phyloP scores from a whole-genome alignment of 2,797 vertebrate species.

The Fistularia tabacaria region DNA sequence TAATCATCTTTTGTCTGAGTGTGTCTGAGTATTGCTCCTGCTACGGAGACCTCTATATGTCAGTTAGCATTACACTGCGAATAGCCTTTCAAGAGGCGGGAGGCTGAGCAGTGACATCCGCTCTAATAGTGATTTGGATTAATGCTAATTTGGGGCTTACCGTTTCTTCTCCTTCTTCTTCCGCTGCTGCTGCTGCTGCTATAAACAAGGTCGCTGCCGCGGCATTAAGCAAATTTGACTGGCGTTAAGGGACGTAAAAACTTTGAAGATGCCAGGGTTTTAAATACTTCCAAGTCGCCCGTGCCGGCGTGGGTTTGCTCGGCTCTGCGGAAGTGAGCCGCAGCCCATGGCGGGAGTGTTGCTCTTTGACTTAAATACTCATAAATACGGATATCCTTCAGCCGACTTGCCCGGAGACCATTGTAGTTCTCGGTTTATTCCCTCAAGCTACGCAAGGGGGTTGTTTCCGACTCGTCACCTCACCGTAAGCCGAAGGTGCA shows the following conservation, averaged over 20 bases:
- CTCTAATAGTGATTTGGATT: constrained; percentile 56
- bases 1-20: constrained; percentile 60
- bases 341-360: too few species aligned
- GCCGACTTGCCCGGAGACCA: too few species aligned
- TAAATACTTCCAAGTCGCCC: too few species aligned
- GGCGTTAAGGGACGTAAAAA: constrained; percentile 18
- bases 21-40: constrained; percentile 37
- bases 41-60: constrained; percentile 68
- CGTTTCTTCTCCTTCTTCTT: constrained; percentile 13
- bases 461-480: too few species aligned
- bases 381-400: too few species aligned
- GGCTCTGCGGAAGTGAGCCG: too few species aligned
- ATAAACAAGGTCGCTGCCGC: constrained; percentile 34
- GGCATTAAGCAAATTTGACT: constrained; percentile 42
- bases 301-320: too few species aligned
- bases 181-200: constrained; percentile 1
- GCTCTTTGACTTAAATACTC: too few species aligned
- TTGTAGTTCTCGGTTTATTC: too few species aligned
- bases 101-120: constrained; percentile 40
- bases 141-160: constrained; percentile 58
- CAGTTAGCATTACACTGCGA: constrained; percentile 71
- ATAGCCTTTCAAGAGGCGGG: constrained; percentile 48
- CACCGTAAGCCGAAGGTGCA: too few species aligned
- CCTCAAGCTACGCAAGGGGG: too few species aligned
- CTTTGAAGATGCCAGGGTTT: constrained; percentile 1